Percentiles rank a stretch among this genome's conserved stretches.
Conservation (phyloP, 2,888 invertebrate genomes). For the Caenorhabditis plicata region DNA sequence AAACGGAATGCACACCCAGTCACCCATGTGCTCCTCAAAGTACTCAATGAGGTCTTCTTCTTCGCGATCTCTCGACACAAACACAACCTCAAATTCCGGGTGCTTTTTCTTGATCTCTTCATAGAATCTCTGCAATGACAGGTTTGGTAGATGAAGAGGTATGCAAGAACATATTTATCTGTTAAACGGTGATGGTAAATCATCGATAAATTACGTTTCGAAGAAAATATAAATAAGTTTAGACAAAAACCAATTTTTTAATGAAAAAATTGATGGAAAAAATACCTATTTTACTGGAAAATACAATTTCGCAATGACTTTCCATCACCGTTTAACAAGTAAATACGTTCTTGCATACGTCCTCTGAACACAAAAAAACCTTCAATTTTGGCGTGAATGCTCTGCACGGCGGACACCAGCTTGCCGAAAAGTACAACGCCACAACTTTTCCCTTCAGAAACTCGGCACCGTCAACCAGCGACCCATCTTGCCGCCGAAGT, state of each 20-base stretch:
- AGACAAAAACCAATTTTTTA: too few relatives aligned
- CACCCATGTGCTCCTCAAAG: slow-evolving; percentile 59
- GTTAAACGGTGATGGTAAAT: background rate
- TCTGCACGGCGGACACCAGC: slow-evolving; percentile 68
- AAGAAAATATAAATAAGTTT: too few relatives aligned
- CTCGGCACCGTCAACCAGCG: slow-evolving; percentile 42
- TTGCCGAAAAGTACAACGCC: slow-evolving; percentile 70
- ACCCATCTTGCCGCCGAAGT: slow-evolving; percentile 29
- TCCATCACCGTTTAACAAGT: too few relatives aligned
- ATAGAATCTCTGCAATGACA: slow-evolving; percentile 48
- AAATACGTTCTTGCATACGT: too few relatives aligned
- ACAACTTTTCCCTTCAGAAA: slow-evolving; percentile 65
- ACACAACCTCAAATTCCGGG: slow-evolving; percentile 61
- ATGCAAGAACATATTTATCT: too few relatives aligned
- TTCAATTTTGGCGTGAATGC: slow-evolving; percentile 62
- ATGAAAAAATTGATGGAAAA: too few relatives aligned
- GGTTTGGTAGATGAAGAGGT: too few relatives aligned
- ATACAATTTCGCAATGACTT: too few relatives aligned
- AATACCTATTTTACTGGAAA: too few relatives aligned
- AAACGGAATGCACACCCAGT: slow-evolving; percentile 57
- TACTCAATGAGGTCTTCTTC: slow-evolving; percentile 54
- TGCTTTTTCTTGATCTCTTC: slow-evolving; percentile 51
- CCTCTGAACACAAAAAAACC: too few relatives aligned
- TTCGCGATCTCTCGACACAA: slow-evolving; percentile 58
- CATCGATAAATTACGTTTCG: background rate